Evolutionary conservation across 2,888 invertebrate species (phyloP).

Genomic region (Gastrophysa polygoni): DNA sequence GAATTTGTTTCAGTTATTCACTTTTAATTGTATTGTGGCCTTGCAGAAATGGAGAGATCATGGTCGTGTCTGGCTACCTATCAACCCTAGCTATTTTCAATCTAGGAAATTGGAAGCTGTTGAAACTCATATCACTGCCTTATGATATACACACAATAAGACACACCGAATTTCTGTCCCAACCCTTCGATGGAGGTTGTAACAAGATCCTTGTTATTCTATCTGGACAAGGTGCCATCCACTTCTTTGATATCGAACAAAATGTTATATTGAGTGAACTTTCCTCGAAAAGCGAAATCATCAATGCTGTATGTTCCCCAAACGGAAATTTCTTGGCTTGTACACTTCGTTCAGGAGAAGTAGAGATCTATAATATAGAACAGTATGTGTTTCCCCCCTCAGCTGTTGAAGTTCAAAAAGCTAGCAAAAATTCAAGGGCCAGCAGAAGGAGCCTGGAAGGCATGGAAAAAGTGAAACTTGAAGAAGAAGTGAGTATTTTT

Average conservation of each 20-base stretch:
- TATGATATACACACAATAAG: conserved; percentile 62
- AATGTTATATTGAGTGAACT: conserved; percentile 60
- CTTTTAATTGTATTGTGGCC: not conserved
- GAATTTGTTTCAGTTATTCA: not conserved
- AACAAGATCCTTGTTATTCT: conserved; percentile 67
- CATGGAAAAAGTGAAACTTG: conserved; percentile 35
- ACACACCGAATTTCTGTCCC: conserved; percentile 65
- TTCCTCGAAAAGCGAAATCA: conserved; percentile 59
- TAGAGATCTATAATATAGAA: conserved; percentile 62
- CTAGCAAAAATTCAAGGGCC: conserved; percentile 27
- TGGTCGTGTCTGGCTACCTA: conserved; percentile 66
- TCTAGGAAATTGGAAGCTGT: conserved; percentile 66
- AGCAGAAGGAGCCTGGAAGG: conserved; percentile 32
- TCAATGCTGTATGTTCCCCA: conserved; percentile 62
- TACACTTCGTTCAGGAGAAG: conserved; percentile 64
- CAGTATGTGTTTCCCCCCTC: conserved; percentile 43
- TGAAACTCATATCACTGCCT: conserved; percentile 63
- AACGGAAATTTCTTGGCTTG: conserved; percentile 66
- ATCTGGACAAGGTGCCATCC: conserved; percentile 58
- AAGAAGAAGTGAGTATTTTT: conserved; percentile 38
- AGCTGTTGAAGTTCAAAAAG: conserved; percentile 33
- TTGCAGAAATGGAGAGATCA: conserved; percentile 65
- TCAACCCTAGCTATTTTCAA: conserved; percentile 64
- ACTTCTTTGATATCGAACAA: conserved; percentile 64
- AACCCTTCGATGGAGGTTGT: conserved; percentile 68